Evolutionary conservation across 2,797 vertebrate species (phyloP), one percentile per base, ranked within the genome.

Genomic region (Morelia viridis): DNA sequence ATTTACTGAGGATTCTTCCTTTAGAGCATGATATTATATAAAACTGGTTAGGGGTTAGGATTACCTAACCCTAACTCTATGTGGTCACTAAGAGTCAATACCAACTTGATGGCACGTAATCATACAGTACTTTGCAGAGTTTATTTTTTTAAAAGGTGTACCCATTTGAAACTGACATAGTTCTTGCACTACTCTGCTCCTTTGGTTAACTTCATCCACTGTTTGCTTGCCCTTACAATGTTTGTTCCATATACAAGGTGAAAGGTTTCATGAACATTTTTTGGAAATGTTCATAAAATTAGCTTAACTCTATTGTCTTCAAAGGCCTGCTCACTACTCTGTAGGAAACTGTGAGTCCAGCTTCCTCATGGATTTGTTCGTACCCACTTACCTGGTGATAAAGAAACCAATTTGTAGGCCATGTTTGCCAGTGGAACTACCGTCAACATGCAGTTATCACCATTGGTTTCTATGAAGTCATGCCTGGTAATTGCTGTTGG

Each of bases 391-490:
- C 99, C 99, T 31, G 98, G 97, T 91, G 98, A 97, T 95, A 98
- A 98, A 35, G 98, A 98, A 95, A 97, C 93, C 96, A 99, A 99
- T 95, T 98, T 99, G 97, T 98, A 99, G 86, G 99, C 99, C 99
- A 99, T 99, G 97, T 98, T 98, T 71, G 98, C 97, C 92, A 99
- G 95, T 0, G 99, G 99, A 94, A 99, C 93, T 71, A 99, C 96
- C 0, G 98, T 99, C 96, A 99, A 96, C 97, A 99, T 98, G 97
- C 99, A 99, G 97, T 99, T 99, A 97, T 99, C 99, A 17, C 99
- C 99, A 4, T 99, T 99, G 94, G 99, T 99, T 97, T 99, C 99
- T 61, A 99, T 99, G 96, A 99, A 99, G 97, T 99, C 99, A 24
- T 99, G 99, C 22, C 99, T 98, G 0, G 99, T 99, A 95, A 99